These are phyloP conservation scores for Brachystomella parvula DNA, from an alignment of 1,140 invertebrate genomes.

Conservation along the genomic window DNA sequence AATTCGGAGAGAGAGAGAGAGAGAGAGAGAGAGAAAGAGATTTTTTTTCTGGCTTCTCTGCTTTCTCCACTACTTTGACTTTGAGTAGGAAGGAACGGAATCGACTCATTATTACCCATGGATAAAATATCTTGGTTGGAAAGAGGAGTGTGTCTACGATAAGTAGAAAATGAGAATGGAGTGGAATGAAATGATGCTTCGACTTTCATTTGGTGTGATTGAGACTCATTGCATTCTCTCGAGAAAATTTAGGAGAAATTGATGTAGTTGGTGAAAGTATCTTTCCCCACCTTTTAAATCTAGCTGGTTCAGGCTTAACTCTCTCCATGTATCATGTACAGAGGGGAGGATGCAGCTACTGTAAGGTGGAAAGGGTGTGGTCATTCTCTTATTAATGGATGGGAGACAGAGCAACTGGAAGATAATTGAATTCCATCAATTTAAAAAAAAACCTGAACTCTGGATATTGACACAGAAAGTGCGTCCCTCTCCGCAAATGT, in stretches of 20 bases:
- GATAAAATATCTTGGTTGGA: neutral
- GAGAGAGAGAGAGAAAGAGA: no score
- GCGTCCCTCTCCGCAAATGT: neutral
- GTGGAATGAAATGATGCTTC: conserved; percentile 10
- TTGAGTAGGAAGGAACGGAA: neutral
- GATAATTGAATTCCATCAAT: neutral
- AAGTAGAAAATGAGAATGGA: conserved; percentile 1
- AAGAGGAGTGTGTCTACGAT: neutral
- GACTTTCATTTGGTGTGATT: conserved; percentile 12
- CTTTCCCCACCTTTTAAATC: neutral
- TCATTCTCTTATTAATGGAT: no score
- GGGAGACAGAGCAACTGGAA: neutral
- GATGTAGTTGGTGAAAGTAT: neutral
- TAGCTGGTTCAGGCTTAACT: neutral
- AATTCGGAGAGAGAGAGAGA: neutral
- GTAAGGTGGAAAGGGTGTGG: neutral
- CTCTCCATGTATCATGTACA: no score
- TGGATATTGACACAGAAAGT: neutral
- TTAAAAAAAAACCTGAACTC: neutral
- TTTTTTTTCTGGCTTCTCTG: no score
- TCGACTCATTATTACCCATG: neutral
- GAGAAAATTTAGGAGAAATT: neutral
- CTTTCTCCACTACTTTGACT: no score
- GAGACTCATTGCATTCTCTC: conserved; percentile 4
- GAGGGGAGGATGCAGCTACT: neutral